Evolutionary conservation across 2,113 vertebrate genomes (phyloP), one percentile per base, ranked within the genome.

Genomic region (Megaleporinus macrocephalus): DNA sequence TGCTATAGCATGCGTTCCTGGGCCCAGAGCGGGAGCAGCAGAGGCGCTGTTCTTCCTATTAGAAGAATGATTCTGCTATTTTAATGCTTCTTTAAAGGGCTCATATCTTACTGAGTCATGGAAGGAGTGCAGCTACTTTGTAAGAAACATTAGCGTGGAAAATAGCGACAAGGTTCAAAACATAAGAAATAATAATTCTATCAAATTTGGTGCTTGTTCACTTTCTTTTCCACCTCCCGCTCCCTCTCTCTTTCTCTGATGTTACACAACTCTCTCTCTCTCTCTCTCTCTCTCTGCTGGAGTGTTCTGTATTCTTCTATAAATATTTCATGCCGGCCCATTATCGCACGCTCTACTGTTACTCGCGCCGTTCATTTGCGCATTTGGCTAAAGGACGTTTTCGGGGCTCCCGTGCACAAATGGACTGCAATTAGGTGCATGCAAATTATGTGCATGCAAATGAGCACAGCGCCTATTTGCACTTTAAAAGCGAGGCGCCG

Each of bases 371-470:
- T 74, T 53, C 75, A 83, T 63, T 81, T 73, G 44, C 41, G 51
- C 10, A 26, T 44, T 73, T 51, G 36, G 55, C 47, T 36, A 26
- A 73, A 80, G 81, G 59, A 80, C 63, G 47, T 72, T 78, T 76
- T n/a, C 18, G 65, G 81, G 68, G 75, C 78, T 78, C 27, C 26
- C 2, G 36, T 0, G 47, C 44, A 57, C 65, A 83, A 85, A 87
- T 75, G 74, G 84, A 78, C 86, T 68, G 78, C 59, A 74, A 83
- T 85, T 81, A 75, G 62, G 53, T 53, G 73, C 22, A 85, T 82
- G 84, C 72, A 88, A 84, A 86, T 78, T 79, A 79, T 72, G 69
- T 62, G 69, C 61, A 82, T 76, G 73, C 44, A 83, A 83, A 83
- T 70, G 12, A 75, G 55, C 49, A 20, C 27, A 4, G 51, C 71